Evolutionary conservation across 1,140 invertebrate species (phyloP).

Genomic region (Brachionus rubens): DNA sequence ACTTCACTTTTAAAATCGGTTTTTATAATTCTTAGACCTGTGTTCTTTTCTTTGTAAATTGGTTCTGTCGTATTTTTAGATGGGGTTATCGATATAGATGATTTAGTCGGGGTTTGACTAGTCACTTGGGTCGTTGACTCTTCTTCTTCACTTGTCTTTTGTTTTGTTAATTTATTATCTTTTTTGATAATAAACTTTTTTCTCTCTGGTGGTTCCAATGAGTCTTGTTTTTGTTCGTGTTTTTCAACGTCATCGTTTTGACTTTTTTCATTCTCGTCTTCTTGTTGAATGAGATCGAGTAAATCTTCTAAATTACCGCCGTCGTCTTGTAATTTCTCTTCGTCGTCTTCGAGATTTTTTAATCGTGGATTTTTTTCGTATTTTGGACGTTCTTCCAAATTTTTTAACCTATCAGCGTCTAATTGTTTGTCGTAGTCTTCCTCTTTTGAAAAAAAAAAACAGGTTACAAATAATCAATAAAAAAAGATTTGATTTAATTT

Average conservation of each 20-base stretch:
- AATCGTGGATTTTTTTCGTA: neutral
- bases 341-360: neutral
- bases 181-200: slow-evolving; percentile 35
- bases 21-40: slow-evolving; percentile 28
- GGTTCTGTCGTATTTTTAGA: neutral
- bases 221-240: too few relatives aligned
- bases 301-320: slow-evolving; percentile 12
- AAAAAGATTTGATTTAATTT: neutral
- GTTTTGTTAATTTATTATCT: slow-evolving; percentile 11
- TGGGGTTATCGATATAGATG: neutral
- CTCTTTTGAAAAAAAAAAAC: too few relatives aligned
- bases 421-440: slow-evolving; percentile 13
- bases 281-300: slow-evolving; percentile 3
- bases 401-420: slow-evolving; percentile 17
- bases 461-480: too few relatives aligned
- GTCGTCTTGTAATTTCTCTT: neutral
- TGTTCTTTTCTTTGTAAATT: slow-evolving; percentile 39
- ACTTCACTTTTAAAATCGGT: slow-evolving; percentile 25
- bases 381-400: neutral
- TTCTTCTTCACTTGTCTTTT: neutral
- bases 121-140: neutral
- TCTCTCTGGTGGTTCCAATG: neutral
- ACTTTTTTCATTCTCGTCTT: neutral
- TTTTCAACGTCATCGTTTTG: neutral
- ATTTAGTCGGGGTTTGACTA: neutral